Evolutionary conservation across 2,113 vertebrate genomes (phyloP).

Genomic region (Channa maculata): DNA sequence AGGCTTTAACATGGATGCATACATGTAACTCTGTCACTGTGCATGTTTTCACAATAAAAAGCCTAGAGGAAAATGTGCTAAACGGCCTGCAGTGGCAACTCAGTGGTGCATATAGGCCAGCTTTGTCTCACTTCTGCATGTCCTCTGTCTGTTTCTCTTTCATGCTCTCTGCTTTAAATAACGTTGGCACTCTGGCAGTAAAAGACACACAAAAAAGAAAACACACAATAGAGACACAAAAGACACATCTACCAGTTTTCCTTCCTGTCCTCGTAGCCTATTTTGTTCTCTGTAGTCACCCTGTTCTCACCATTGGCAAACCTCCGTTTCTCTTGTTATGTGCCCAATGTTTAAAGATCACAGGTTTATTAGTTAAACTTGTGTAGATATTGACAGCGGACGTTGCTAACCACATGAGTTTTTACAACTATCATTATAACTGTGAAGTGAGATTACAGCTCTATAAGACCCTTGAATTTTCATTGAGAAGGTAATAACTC

Average conservation of each 20-base stretch:
- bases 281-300: neutral
- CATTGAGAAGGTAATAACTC: slow-evolving; percentile 3
- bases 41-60: slow-evolving; percentile 27
- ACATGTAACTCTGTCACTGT: slow-evolving; percentile 12
- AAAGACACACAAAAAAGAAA: neutral
- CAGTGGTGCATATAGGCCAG: slow-evolving; percentile 40
- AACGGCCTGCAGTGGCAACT: slow-evolving; percentile 37
- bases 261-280: neutral
- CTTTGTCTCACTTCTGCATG: slow-evolving; percentile 9
- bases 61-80: slow-evolving; percentile 21
- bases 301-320: slow-evolving; percentile 2
- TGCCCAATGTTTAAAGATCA: slow-evolving; percentile 21
- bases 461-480: neutral
- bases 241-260: slow-evolving; percentile 2
- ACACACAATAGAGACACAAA: neutral
- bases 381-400: neutral
- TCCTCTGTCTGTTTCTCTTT: slow-evolving; percentile 43
- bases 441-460: slow-evolving; percentile 12
- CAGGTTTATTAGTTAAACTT: slow-evolving; percentile 11
- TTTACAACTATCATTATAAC: slow-evolving; percentile 16
- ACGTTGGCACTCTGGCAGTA: slow-evolving; percentile 21
- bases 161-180: slow-evolving; percentile 24
- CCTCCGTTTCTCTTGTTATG: neutral
- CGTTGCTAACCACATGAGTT: neutral
- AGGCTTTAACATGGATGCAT: slow-evolving; percentile 15